Evolutionary conservation across 2,888 invertebrate genomes (phyloP).

Genomic region (Caenorhabditis virilis): DNA sequence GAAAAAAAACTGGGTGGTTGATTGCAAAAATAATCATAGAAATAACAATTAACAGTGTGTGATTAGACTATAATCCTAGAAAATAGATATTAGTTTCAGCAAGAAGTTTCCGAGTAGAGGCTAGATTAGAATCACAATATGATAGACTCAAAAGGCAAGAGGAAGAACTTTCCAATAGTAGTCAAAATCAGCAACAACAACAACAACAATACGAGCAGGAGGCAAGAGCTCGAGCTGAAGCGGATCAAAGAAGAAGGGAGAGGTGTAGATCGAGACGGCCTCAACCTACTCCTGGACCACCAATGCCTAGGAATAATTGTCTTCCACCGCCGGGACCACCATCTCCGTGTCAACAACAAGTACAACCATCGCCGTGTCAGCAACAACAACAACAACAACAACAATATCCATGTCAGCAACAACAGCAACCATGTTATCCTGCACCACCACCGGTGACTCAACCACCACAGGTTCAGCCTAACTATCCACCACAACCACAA

Average conservation of each 20-base stretch:
- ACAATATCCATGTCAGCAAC: too few species aligned
- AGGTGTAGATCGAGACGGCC: conserved; percentile 30
- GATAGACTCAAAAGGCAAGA: conserved; percentile 40
- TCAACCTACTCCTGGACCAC: conserved; percentile 13
- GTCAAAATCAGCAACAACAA: too few species aligned
- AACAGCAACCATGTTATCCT: conserved; percentile 10
- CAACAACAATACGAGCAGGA: conserved; percentile 15
- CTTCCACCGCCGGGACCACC: conserved; percentile 12
- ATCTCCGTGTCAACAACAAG: conserved; percentile 9
- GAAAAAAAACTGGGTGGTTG: too few species aligned
- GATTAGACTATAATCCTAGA: neutral
- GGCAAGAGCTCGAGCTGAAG: conserved; percentile 23
- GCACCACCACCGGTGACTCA: conserved; percentile 8
- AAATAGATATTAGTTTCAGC: conserved; percentile 4
- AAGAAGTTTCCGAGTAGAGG: conserved; percentile 35
- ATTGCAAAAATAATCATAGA: neutral
- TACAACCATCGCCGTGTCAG: conserved; percentile 21
- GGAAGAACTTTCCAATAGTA: too few species aligned
- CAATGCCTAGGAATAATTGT: conserved; percentile 13
- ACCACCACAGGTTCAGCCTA: conserved; percentile 10
- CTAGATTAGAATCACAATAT: conserved; percentile 42
- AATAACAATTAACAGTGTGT: conserved; percentile 3
- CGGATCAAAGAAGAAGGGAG: conserved; percentile 29
- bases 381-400: conserved; percentile 4
- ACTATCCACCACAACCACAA: neutral